Evolutionary conservation across 2,113 vertebrate genomes (phyloP).

Genomic region (Prietella phreatophila): DNA sequence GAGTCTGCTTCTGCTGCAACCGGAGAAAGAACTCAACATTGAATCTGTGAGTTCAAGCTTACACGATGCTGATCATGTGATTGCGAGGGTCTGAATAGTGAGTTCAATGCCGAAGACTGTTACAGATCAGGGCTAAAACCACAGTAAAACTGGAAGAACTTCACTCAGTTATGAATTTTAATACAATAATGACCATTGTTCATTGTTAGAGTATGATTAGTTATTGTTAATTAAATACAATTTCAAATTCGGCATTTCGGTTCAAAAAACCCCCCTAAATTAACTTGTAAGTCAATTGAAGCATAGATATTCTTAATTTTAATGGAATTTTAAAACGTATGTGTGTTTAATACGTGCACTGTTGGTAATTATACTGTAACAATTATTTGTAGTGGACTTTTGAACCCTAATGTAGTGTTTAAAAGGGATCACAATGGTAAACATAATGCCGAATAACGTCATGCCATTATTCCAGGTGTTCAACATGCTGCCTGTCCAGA

Average conservation of each 20-base stretch:
- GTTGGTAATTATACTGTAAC: not conserved
- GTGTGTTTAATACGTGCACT: not conserved
- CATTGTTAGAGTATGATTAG: no score
- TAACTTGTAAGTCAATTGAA: no score
- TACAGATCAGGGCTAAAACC: not conserved
- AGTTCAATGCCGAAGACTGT: not conserved
- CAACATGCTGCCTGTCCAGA: constrained; percentile 67
- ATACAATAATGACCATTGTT: not conserved
- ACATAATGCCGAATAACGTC: not conserved
- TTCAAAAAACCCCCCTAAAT: no score
- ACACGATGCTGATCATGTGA: not conserved
- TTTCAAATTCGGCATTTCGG: no score
- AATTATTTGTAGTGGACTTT: not conserved
- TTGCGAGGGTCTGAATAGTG: not conserved
- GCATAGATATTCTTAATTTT: not conserved
- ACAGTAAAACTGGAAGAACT: not conserved
- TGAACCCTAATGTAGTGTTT: not conserved
- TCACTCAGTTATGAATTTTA: not conserved
- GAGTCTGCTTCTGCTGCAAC: constrained; percentile 74
- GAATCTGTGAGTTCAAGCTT: constrained; percentile 57
- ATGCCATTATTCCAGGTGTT: constrained; percentile 68
- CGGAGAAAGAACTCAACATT: constrained; percentile 65
- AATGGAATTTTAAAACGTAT: not conserved
- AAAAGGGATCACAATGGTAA: not conserved
- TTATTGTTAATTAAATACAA: no score